These are phyloP conservation scores for Rhinolophus sinicus DNA, from an alignment of 2,113 vertebrate genomes.

Conservation along the genomic window DNA sequence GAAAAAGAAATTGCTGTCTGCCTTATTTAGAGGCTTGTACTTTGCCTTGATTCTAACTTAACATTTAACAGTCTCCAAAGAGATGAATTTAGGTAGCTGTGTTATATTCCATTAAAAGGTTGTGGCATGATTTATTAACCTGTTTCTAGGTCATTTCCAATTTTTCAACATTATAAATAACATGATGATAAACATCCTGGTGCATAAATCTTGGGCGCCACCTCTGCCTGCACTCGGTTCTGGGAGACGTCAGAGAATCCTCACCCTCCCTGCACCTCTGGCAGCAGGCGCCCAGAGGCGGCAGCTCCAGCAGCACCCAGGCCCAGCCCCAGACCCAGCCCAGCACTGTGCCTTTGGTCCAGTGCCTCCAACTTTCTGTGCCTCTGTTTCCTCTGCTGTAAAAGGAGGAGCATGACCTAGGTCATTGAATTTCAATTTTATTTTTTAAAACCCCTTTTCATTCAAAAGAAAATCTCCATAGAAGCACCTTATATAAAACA, in stretches of 20 bases:
- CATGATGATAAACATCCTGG: slow-evolving; percentile 10
- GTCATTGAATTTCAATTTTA: not conserved
- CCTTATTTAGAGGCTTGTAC: slow-evolving; percentile 39
- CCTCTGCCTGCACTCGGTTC: not conserved
- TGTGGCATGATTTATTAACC: slow-evolving; percentile 68
- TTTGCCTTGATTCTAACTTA: slow-evolving; percentile 25
- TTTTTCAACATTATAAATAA: slow-evolving; percentile 70
- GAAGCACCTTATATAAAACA: not conserved
- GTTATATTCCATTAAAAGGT: slow-evolving; percentile 43
- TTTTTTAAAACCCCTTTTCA: not conserved
- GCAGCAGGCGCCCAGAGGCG: not conserved
- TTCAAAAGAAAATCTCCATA: not conserved
- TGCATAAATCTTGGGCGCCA: slow-evolving; percentile 42
- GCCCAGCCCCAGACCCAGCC: not conserved
- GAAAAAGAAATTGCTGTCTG: not conserved
- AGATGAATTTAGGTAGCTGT: slow-evolving; percentile 50
- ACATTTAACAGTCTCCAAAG: slow-evolving; percentile 48
- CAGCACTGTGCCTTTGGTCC: not conserved
- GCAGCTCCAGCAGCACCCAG: not conserved
- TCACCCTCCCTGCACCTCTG: not conserved
- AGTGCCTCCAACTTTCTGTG: not conserved
- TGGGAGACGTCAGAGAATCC: not conserved
- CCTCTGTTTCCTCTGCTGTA: not conserved
- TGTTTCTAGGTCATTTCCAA: slow-evolving; percentile 65
- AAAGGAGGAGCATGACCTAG: not conserved